A percentile compares a stretch with the other conserved stretches of the same genome.
Evolutionary conservation across 1,140 invertebrate species (phyloP).

Genomic region (Nebria ingens): DNA sequence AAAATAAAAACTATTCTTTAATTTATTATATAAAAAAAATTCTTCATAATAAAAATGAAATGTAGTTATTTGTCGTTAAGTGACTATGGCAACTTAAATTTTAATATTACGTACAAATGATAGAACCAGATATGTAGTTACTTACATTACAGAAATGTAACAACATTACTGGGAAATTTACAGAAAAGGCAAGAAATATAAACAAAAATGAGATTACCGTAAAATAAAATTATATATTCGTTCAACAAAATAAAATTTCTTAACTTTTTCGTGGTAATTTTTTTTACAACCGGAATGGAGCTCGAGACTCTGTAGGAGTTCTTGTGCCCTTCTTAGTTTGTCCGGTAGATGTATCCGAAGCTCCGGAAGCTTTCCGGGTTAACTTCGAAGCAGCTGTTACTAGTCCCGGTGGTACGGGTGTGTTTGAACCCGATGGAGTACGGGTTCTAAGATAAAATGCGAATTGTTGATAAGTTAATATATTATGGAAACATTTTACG

Average conservation of each 20-base stretch:
- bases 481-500: too few species aligned
- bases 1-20: too few species aligned
- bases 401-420: conserved; percentile 50
- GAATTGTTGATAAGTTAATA: too few species aligned
- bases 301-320: conserved; percentile 47
- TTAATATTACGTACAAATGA: not conserved
- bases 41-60: not conserved
- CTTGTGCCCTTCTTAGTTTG: conserved; percentile 38
- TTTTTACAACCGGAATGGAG: conserved; percentile 53
- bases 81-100: not conserved
- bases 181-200: not conserved
- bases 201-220: not conserved
- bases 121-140: not conserved
- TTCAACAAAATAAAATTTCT: not conserved
- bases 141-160: not conserved
- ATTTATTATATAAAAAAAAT: too few species aligned
- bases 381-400: conserved; percentile 49
- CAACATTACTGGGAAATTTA: not conserved
- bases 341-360: conserved; percentile 47
- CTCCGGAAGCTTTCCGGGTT: conserved; percentile 53
- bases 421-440: conserved; percentile 58
- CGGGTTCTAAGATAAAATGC: too few species aligned
- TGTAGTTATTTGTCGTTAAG: not conserved
- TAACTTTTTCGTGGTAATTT: not conserved
- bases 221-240: not conserved